phyloP scores from a whole-genome alignment of 2,113 vertebrate genomes.

The Tinamus guttatus region DNA sequence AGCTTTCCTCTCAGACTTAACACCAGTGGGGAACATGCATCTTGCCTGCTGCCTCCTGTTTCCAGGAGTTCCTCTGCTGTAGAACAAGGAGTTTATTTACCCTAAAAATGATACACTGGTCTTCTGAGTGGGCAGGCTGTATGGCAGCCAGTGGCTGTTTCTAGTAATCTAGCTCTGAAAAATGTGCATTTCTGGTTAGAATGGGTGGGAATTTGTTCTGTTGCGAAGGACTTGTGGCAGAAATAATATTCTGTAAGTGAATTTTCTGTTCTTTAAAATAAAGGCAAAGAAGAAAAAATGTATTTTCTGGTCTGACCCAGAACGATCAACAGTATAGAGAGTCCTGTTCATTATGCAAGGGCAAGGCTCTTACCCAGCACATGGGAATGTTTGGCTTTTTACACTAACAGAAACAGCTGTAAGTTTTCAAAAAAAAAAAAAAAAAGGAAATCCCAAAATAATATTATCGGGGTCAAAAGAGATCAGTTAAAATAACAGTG shows the following conservation, averaged over 20 bases:
- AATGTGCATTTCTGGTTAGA: not conserved
- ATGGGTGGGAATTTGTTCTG: not conserved
- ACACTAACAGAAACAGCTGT: not conserved
- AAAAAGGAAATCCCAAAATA: not conserved
- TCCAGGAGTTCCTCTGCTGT: not conserved
- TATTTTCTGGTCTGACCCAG: not conserved
- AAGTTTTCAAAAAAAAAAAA: not conserved
- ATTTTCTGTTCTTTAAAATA: slow-evolving; percentile 7
- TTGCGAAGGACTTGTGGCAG: not conserved
- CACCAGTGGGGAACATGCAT: not conserved
- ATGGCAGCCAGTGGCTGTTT: not conserved
- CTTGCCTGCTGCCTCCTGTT: not conserved
- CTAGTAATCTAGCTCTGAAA: not conserved
- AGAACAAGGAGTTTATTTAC: not conserved
- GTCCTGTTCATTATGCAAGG: not conserved
- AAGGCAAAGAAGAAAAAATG: not conserved
- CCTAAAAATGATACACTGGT: not conserved
- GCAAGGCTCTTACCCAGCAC: not conserved
- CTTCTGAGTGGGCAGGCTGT: not conserved
- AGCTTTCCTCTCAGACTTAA: not conserved
- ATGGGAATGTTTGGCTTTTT: not conserved
- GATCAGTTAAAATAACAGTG: not conserved
- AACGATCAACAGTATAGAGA: not conserved
- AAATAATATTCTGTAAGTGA: not conserved
- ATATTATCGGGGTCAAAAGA: slow-evolving; percentile 25